A percentile compares a stretch with the other conserved stretches of the same genome.
These are phyloP conservation scores for Darevskia nairensis DNA, from an alignment of 2,797 vertebrate genomes.

Conservation along the genomic window DNA sequence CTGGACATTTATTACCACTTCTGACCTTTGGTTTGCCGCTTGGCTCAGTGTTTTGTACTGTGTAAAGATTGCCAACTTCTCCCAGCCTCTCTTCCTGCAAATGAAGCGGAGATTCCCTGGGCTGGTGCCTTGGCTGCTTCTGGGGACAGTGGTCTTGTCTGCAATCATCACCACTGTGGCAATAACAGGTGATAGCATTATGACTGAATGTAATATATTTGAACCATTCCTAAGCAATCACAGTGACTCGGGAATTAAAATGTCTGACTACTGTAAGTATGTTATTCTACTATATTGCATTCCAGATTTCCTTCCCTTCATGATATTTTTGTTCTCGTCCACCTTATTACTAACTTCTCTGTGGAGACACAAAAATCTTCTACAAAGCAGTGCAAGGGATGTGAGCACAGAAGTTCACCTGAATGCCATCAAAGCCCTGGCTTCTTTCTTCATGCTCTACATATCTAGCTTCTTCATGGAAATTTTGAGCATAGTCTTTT, in stretches of 20 bases:
- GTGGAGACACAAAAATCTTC: neutral
- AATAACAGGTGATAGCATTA: neutral
- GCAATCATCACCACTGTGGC: neutral
- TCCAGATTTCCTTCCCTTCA: neutral
- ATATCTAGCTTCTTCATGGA: neutral
- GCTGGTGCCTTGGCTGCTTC: neutral
- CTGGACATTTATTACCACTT: neutral
- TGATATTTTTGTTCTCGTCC: neutral
- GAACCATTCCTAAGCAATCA: neutral
- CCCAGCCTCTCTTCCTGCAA: neutral
- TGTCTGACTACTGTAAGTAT: neutral
- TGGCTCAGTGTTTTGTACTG: neutral
- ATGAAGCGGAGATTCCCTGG: neutral
- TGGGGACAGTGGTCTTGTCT: neutral
- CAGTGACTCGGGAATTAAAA: neutral
- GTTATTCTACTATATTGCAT: neutral
- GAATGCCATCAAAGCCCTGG: no score
- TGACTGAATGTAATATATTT: neutral
- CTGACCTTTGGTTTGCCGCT: neutral
- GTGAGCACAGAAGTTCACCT: neutral
- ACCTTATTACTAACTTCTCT: neutral
- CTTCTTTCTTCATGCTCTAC: neutral
- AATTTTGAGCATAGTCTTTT: rapidly evolving
- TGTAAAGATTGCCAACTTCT: neutral
- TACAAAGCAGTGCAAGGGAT: neutral